Conservation (phyloP, 2,888 invertebrate genomes). For the Lobophora halterata region DNA sequence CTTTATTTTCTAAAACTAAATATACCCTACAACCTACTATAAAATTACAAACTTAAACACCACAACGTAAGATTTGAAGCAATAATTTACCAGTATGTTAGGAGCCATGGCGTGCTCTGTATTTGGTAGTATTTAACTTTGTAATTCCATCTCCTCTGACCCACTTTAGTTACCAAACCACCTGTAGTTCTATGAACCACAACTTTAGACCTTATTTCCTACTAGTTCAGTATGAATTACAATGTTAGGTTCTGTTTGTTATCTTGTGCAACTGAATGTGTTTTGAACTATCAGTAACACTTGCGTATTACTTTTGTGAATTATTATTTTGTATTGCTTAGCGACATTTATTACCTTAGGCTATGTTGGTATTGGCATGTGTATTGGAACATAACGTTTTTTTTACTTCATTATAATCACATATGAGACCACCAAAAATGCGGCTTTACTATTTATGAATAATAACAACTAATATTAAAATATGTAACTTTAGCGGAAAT, state of each 20-base stretch:
- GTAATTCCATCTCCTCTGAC: conserved; percentile 30
- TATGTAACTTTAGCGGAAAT: too few species aligned
- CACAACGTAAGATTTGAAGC: background rate
- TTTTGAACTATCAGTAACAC: conserved; percentile 20
- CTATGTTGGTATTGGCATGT: too few species aligned
- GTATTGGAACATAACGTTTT: too few species aligned
- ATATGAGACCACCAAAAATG: too few species aligned
- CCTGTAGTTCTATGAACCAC: conserved; percentile 14
- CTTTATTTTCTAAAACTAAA: too few species aligned
- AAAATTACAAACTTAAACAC: too few species aligned
- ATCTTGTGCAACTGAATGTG: conserved; percentile 26
- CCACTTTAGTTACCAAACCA: conserved; percentile 27
- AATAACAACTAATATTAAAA: too few species aligned
- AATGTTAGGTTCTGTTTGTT: conserved; percentile 17
- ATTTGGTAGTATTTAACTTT: conserved; percentile 24
- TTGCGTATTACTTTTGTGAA: conserved; percentile 24
- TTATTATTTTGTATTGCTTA: conserved; percentile 17
- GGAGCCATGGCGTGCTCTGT: conserved; percentile 12
- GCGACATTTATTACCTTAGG: too few species aligned
- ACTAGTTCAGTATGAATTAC: conserved; percentile 12
- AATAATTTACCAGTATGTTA: conserved; percentile 6
- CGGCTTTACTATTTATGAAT: too few species aligned
- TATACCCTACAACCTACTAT: too few species aligned
- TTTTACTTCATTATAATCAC: too few species aligned
- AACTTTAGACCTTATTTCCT: conserved; percentile 12